Evolutionary conservation across 2,888 invertebrate genomes (phyloP).

Genomic region (Drosophila nigritarsus): DNA sequence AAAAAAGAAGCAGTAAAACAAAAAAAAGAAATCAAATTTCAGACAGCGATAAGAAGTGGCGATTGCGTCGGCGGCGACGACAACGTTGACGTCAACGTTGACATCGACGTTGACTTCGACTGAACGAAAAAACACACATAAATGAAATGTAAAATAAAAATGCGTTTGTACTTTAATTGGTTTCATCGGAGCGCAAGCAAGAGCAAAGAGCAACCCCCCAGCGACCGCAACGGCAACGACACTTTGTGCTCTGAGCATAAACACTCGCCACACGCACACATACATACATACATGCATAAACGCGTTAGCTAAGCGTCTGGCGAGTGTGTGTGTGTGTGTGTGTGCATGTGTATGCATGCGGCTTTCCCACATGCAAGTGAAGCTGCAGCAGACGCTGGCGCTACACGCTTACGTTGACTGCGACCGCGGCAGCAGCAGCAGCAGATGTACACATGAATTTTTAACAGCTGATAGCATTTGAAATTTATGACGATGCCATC

Average conservation of each 20-base stretch:
- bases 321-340: background rate
- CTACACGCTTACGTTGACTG: constrained; percentile 8
- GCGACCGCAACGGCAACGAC: constrained; percentile 43
- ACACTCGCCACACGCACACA: constrained; percentile 11
- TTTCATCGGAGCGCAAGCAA: constrained; percentile 38
- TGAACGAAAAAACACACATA: constrained; percentile 1
- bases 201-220: constrained; percentile 39
- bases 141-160: constrained; percentile 37
- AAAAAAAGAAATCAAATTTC: constrained; percentile 33
- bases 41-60: constrained; percentile 42
- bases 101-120: constrained; percentile 19
- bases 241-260: constrained; percentile 43
- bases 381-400: constrained; percentile 42
- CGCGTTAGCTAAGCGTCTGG: background rate
- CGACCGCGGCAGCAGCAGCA: constrained; percentile 35
- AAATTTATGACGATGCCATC: constrained; percentile 64
- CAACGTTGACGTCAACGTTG: constrained; percentile 25
- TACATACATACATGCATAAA: background rate
- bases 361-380: constrained; percentile 49
- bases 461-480: constrained; percentile 73
- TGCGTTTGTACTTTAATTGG: constrained; percentile 68
- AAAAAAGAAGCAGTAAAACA: background rate
- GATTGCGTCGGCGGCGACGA: constrained; percentile 32
- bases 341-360: constrained; percentile 13
- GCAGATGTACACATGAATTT: constrained; percentile 65